Conservation (phyloP, 2,888 invertebrate genomes). For the Agriopis marginaria region DNA sequence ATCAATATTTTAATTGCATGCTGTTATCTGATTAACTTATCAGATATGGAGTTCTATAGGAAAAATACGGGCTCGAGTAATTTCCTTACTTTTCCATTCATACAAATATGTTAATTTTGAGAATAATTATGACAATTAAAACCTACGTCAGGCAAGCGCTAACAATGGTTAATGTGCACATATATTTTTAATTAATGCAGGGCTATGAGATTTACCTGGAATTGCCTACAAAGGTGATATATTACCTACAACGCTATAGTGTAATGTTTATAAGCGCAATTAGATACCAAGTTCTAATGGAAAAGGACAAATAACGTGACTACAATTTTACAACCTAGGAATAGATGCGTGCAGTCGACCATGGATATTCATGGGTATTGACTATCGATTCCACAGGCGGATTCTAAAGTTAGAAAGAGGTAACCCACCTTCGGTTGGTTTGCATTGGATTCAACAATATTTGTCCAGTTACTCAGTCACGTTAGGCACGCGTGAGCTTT, state of each 20-base stretch:
- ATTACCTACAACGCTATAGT: conserved; percentile 6
- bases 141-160: conserved; percentile 14
- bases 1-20: conserved; percentile 34
- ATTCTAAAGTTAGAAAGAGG: conserved; percentile 44
- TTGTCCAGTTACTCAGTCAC: conserved; percentile 35
- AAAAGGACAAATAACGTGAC: conserved; percentile 11
- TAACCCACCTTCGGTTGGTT: conserved; percentile 27
- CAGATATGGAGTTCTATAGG: conserved; percentile 43
- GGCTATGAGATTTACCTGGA: conserved; percentile 14
- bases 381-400: conserved; percentile 30
- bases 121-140: conserved; percentile 9
- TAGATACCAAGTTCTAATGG: conserved; percentile 22
- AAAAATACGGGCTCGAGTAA: conserved; percentile 40
- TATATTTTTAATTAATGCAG: conserved; percentile 32
- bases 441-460: conserved; percentile 29
- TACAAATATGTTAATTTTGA: conserved; percentile 10
- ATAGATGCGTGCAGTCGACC: neutral
- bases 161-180: conserved; percentile 30
- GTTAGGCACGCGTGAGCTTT: conserved; percentile 27
- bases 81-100: conserved; percentile 37
- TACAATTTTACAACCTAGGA: neutral
- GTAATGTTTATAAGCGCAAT: conserved; percentile 29
- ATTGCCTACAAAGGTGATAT: conserved; percentile 1
- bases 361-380: conserved; percentile 29
- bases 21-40: conserved; percentile 50